Base-by-base conservation (phyloP, 2,888 invertebrate genomes). In the Eudemis profundana region DNA sequence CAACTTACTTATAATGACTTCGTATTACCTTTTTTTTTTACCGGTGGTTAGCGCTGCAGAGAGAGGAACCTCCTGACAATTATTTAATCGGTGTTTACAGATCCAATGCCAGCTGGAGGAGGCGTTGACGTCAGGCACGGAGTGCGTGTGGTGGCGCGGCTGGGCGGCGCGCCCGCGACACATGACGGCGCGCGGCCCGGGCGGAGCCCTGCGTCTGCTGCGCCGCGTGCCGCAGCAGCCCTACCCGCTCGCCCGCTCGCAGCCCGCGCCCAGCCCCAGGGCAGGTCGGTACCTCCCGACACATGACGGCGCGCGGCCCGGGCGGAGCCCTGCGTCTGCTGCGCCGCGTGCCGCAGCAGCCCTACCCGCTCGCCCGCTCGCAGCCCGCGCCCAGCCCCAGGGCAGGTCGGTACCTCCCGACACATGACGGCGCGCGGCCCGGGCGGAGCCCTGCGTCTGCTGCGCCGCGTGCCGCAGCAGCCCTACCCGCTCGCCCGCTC, bases 71-170 rank as follows among this genome's bases (percentile, higher is more conserved):
- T n/a, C n/a, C n/a, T n/a, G n/a, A n/a, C n/a, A n/a, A n/a, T n/a
- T n/a, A n/a, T n/a, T n/a, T 15, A 44, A 29, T 10, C 19, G 29
- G 15, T 15, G 29, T 42, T 4, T 27, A 0, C 71, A 89, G 89
- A 73, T 96, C 56, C 97, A 97, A 79, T 96, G 96, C 77, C 90
- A 95, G 56, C 94, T 97, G 70, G 97, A 97, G 86, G 96, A 96
- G 81, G 95, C 96, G n/a, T 97, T 96, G 96, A 93, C 95, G 19
- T 93, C 92, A 0, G 79, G 82, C 54, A 57, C 44, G 19, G 77
- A 82, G 74, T 95, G 95, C 51, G 93, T 94, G 60, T 93, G 96
- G 96, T 83, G 50, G 95, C 95, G 73, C 83, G 84, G 73, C 74
- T 78, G 72, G 68, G 71, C 75, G 67, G 74, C 74, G 59, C 72